Percentiles rank a stretch among this genome's conserved stretches.
Evolutionary conservation across 2,797 vertebrate genomes (phyloP).

Genomic region (Aldrovandia affinis): DNA sequence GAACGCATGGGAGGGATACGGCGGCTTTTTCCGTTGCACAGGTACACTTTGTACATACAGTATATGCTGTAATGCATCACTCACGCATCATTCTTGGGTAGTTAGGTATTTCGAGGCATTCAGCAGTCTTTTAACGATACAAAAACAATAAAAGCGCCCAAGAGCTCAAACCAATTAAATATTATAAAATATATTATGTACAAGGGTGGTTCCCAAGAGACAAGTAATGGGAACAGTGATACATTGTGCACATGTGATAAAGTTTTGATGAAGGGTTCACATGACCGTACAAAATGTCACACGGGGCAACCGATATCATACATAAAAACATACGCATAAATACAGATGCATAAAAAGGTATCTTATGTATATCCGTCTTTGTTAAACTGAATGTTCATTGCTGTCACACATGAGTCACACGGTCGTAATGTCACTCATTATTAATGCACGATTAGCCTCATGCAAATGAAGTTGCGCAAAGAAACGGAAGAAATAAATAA

Average conservation of each 20-base stretch:
- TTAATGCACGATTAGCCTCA: constrained; percentile 28
- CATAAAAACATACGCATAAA: constrained; percentile 13
- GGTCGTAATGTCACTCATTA: constrained; percentile 15
- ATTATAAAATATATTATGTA: background rate
- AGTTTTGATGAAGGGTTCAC: background rate
- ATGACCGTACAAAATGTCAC: constrained; percentile 12
- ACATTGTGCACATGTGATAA: background rate
- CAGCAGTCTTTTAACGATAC: background rate
- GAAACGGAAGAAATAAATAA: constrained; percentile 41
- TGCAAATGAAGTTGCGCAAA: constrained; percentile 20
- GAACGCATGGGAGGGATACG: constrained; percentile 1
- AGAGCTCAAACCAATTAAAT: background rate
- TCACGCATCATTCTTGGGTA: background rate
- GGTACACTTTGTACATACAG: constrained; percentile 17
- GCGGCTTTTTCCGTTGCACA: constrained; percentile 28
- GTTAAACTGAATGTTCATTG: constrained; percentile 22
- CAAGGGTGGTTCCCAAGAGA: background rate
- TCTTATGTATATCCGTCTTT: constrained; percentile 7
- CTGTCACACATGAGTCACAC: constrained; percentile 5
- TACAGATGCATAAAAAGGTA: constrained; percentile 3
- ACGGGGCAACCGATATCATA: background rate
- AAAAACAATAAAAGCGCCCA: background rate
- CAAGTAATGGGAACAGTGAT: background rate
- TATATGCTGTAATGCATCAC: constrained; percentile 18
- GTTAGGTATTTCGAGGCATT: background rate